phyloP scores from a whole-genome alignment of 2,113 vertebrate genomes.

The Trichomycterus rosablanca region DNA sequence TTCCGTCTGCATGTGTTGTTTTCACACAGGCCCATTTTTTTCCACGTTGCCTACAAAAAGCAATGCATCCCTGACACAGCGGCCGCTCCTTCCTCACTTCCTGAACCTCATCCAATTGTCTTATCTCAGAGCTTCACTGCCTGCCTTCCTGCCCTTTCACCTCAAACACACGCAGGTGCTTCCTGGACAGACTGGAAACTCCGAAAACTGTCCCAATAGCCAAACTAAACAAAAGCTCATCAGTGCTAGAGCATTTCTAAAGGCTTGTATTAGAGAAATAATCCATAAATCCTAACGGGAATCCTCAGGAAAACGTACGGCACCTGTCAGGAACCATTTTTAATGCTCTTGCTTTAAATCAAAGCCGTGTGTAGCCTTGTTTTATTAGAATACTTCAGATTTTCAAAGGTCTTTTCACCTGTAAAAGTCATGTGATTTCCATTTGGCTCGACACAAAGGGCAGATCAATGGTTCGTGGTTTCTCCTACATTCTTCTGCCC shows the following conservation, averaged over 20 bases:
- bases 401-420: constrained; percentile 61
- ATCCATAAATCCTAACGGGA: neutral
- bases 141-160: constrained; percentile 13
- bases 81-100: constrained; percentile 14
- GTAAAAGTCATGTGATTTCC: constrained; percentile 84
- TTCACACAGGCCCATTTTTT: constrained; percentile 13
- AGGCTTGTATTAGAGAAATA: constrained; percentile 17
- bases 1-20: constrained; percentile 34
- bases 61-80: neutral
- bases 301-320: no score
- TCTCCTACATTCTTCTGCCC: constrained; percentile 87
- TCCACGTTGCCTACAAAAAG: neutral
- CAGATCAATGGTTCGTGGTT: constrained; percentile 85
- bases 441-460: constrained; percentile 85
- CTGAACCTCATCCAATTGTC: constrained; percentile 24
- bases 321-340: no score
- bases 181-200: constrained; percentile 33
- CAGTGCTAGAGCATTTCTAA: constrained; percentile 24
- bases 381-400: no score
- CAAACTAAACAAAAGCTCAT: constrained; percentile 26
- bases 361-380: no score
- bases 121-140: constrained; percentile 12
- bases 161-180: constrained; percentile 34
- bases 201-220: neutral
- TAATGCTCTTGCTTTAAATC: neutral